A percentile compares a stretch with the other conserved stretches of the same genome.
These are phyloP conservation scores for Gymnoscopelus braueri DNA, from an alignment of 2,797 vertebrate species.

Conservation along the genomic window DNA sequence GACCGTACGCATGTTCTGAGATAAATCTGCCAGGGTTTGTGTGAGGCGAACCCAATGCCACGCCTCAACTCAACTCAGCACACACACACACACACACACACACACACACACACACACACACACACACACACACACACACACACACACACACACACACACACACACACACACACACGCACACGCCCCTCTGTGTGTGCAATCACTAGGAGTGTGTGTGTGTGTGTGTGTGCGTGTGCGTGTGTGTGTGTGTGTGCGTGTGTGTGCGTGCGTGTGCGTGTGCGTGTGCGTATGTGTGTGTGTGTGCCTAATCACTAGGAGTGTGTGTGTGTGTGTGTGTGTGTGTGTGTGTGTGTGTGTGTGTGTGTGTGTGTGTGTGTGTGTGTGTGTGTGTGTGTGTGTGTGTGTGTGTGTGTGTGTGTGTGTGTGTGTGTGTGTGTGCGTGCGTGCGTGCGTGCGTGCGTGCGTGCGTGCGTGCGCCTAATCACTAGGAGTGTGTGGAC, in stretches of 20 bases:
- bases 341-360: no score
- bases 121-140: slow-evolving; percentile 21
- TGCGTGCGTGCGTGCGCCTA: slow-evolving; percentile 19
- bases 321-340: slow-evolving; percentile 18
- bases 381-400: slow-evolving; percentile 57
- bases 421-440: slow-evolving; percentile 48
- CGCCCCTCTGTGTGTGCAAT: slow-evolving; percentile 39
- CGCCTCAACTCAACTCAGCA: slow-evolving; percentile 4
- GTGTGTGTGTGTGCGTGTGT: no score
- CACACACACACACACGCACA: slow-evolving; percentile 16
- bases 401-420: slow-evolving; percentile 57
- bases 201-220: slow-evolving; percentile 55
- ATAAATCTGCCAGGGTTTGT: slow-evolving; percentile 43
- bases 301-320: slow-evolving; percentile 61
- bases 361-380: neutral
- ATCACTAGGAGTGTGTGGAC: slow-evolving; percentile 65
- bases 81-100: slow-evolving; percentile 8
- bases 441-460: no score
- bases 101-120: slow-evolving; percentile 5
- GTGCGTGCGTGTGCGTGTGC: neutral
- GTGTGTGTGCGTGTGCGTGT: no score
- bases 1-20: neutral
- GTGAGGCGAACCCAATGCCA: slow-evolving; percentile 56
- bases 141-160: slow-evolving; percentile 26
- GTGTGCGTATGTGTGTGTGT: no score